phyloP scores from a whole-genome alignment of 2,797 vertebrate species.

The Peromyscus melanophrys region DNA sequence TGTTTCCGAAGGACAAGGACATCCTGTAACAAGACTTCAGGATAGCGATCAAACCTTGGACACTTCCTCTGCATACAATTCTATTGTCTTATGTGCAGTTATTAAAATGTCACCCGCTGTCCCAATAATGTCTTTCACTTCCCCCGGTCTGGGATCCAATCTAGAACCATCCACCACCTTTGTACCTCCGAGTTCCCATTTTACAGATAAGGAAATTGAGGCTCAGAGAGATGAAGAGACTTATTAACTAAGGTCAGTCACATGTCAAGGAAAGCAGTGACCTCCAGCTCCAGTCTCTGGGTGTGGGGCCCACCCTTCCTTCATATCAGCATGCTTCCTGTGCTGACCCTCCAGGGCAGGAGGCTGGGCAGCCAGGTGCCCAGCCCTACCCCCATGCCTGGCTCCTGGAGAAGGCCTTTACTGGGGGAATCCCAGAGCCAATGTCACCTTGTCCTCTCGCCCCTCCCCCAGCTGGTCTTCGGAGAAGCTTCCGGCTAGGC shows the following conservation, averaged over 20 bases:
- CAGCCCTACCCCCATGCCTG: neutral
- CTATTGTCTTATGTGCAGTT: neutral
- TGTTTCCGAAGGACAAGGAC: neutral
- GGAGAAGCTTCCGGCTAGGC: slow-evolving; percentile 94
- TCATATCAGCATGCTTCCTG: neutral
- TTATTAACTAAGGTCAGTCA: neutral
- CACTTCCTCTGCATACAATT: neutral
- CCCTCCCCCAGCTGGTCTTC: slow-evolving; percentile 91
- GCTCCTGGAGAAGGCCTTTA: neutral
- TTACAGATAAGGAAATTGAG: neutral
- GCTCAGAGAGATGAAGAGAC: slow-evolving; percentile 4
- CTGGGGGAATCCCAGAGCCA: neutral
- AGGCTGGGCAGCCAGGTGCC: neutral
- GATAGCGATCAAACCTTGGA: neutral
- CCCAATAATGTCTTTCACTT: neutral
- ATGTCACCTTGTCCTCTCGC: accelerated
- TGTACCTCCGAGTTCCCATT: neutral
- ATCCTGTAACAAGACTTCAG: neutral
- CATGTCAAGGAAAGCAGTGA: neutral
- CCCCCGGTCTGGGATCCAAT: neutral
- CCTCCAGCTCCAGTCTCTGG: neutral
- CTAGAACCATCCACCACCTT: neutral
- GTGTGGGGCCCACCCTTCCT: neutral
- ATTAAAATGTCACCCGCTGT: neutral
- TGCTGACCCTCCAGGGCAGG: neutral